Percentiles rank a stretch among this genome's conserved stretches.
Evolutionary conservation across 37 sponge, comb jelly and placozoan species (phyloP).

Genomic region (Geodia barretti): DNA sequence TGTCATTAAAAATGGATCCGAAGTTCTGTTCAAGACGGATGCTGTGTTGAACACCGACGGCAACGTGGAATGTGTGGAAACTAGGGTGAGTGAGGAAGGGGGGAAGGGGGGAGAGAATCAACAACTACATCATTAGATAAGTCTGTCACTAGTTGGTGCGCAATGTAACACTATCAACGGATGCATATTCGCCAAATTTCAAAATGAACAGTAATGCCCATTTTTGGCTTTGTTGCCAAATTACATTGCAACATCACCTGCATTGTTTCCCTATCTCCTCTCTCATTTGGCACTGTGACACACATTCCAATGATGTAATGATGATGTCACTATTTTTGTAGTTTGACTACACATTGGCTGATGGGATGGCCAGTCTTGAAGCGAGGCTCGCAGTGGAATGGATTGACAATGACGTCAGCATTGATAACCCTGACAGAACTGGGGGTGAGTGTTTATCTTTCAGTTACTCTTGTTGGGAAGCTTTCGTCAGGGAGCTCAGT

Average conservation of each 20-base stretch:
- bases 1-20: background rate
- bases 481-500: background rate
- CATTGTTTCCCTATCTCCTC: too few relatives aligned
- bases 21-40: background rate
- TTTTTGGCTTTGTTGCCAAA: too few relatives aligned
- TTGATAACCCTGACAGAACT: constrained; percentile 8
- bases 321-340: background rate
- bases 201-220: too few relatives aligned
- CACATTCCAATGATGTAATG: background rate
- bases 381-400: constrained; percentile 2
- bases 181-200: too few relatives aligned
- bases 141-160: too few relatives aligned
- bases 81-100: background rate
- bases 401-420: background rate
- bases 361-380: background rate
- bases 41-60: background rate
- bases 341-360: background rate
- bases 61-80: background rate
- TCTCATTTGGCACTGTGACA: background rate
- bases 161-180: too few relatives aligned
- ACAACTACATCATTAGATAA: too few relatives aligned
- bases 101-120: too few relatives aligned
- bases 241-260: background rate
- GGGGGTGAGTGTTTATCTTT: background rate
- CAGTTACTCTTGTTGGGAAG: background rate